A percentile compares a stretch with the other conserved stretches of the same genome.
Evolutionary conservation across 2,113 vertebrate genomes (phyloP).

Genomic region (Hypomesus transpacificus): DNA sequence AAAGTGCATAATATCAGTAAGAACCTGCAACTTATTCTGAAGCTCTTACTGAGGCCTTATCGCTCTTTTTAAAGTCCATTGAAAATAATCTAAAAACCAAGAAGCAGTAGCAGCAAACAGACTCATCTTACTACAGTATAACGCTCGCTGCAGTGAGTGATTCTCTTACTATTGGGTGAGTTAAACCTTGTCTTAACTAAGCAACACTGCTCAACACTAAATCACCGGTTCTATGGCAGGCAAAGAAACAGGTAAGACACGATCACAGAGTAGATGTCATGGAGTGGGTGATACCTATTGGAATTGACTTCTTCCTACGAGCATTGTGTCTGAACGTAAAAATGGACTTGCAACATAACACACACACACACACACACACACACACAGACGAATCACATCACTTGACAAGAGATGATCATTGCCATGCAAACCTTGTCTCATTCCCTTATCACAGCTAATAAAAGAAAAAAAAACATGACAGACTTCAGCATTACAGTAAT

Average conservation of each 20-base stretch:
- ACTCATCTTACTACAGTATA: slow-evolving; percentile 58
- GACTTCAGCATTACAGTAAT: slow-evolving; percentile 28
- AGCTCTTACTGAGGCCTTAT: slow-evolving; percentile 49
- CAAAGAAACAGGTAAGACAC: slow-evolving; percentile 14
- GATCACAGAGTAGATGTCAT: slow-evolving; percentile 21
- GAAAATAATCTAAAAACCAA: slow-evolving; percentile 43
- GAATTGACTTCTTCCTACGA: slow-evolving; percentile 32
- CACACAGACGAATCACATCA: slow-evolving; percentile 46
- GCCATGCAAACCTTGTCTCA: slow-evolving; percentile 53
- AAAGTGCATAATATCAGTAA: slow-evolving; percentile 68
- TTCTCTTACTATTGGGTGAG: slow-evolving; percentile 17
- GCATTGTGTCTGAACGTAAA: slow-evolving; percentile 12
- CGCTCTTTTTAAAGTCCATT: slow-evolving; percentile 39
- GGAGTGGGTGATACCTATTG: slow-evolving; percentile 34
- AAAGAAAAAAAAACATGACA: slow-evolving; percentile 22
- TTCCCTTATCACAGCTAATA: slow-evolving; percentile 33
- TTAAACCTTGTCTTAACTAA: slow-evolving; percentile 31
- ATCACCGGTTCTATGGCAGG: slow-evolving; percentile 9
- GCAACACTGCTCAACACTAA: slow-evolving; percentile 21
- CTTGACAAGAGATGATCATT: slow-evolving; percentile 47
- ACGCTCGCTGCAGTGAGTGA: slow-evolving; percentile 36
- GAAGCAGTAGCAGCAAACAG: slow-evolving; percentile 57
- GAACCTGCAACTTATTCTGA: slow-evolving; percentile 47
- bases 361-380: neutral
- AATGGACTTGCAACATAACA: slow-evolving; percentile 26